Evolutionary conservation across 2,888 invertebrate genomes (phyloP).

Genomic region (Acrobasis suavella): DNA sequence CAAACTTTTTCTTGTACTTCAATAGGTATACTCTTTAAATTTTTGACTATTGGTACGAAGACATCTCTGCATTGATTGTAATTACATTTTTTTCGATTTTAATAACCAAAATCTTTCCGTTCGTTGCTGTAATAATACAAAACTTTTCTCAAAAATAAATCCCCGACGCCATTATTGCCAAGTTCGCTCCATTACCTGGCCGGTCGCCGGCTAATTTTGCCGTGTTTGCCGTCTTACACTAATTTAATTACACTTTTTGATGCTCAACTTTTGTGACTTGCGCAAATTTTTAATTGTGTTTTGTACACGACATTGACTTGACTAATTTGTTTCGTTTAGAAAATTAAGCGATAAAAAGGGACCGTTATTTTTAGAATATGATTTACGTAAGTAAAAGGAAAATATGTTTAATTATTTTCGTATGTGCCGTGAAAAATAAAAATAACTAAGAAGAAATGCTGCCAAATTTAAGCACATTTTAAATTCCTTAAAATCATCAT

Average conservation of each 20-base stretch:
- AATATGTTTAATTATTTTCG: not conserved
- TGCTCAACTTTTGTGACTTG: conserved; percentile 36
- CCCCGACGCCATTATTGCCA: conserved; percentile 16
- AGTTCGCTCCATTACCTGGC: conserved; percentile 30
- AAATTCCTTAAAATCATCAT: no score
- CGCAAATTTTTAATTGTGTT: conserved; percentile 34
- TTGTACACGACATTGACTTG: conserved; percentile 14
- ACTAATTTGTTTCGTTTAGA: conserved; percentile 13
- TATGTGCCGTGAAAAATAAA: no score
- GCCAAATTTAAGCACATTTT: no score
- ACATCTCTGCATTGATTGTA: no score
- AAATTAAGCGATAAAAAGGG: not conserved
- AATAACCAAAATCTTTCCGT: no score
- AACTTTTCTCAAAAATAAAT: conserved; percentile 2
- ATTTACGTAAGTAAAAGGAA: not conserved
- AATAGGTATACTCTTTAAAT: no score
- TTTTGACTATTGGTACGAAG: no score
- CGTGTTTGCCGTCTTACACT: conserved; percentile 40
- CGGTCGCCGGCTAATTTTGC: conserved; percentile 36
- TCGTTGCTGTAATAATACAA: no score
- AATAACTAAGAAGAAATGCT: no score
- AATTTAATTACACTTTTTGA: conserved; percentile 49
- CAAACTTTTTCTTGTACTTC: no score
- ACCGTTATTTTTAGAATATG: not conserved
- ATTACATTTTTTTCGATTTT: no score